Conservation (phyloP, 2,888 invertebrate species). For the Pseudococcus jackbeardsleyi region DNA sequence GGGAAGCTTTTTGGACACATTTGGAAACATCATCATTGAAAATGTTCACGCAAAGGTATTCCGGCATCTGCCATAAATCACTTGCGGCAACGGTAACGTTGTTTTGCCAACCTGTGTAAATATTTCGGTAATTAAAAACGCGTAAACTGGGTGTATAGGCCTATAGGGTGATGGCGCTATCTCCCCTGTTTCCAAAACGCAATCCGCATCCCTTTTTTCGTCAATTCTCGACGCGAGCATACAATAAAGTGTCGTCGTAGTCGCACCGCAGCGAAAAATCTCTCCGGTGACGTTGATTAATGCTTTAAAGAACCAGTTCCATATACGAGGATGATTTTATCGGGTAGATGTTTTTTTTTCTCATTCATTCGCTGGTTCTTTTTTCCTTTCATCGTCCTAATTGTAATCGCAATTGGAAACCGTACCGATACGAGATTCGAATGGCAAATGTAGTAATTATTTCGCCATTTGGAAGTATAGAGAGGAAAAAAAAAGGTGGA, state of each 20-base stretch:
- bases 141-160: not conserved
- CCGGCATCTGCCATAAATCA: not conserved
- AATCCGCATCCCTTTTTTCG: not conserved
- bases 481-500: not conserved
- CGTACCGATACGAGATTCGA: conserved; percentile 17
- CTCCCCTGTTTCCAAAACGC: not conserved
- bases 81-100: not conserved
- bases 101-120: conserved; percentile 35
- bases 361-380: not conserved
- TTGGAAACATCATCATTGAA: not conserved
- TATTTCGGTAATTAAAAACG: conserved; percentile 26
- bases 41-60: not conserved
- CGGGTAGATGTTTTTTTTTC: not conserved
- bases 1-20: too few relatives aligned
- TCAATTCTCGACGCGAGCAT: not conserved
- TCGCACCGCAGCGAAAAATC: not conserved
- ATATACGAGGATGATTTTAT: conserved; percentile 34
- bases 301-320: conserved; percentile 38
- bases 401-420: conserved; percentile 33
- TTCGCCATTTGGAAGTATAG: not conserved
- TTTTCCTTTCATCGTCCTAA: not conserved
- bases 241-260: not conserved
- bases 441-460: conserved; percentile 4
- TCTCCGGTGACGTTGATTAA: conserved; percentile 34
- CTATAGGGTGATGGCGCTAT: conserved; percentile 15